Base-by-base conservation (phyloP, 2,113 vertebrate genomes). In the Labeo rohita region DNA sequence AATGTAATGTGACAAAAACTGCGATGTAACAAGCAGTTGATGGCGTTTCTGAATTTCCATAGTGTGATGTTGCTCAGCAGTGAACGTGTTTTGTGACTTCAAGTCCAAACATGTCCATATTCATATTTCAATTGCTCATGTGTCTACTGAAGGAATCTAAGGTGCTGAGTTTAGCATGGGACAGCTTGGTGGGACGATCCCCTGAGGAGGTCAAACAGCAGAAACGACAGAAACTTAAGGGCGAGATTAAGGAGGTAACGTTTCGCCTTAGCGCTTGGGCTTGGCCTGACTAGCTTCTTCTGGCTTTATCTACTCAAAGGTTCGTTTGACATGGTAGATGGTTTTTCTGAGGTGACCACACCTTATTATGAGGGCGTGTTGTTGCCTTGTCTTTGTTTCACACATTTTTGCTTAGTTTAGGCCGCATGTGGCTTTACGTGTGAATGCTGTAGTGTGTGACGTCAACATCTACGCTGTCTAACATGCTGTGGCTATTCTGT, bases 201-300 rank as follows among this genome's bases (percentile, higher is more conserved):
- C 86, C 90, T n/a, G 92, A 91, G 75, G 90, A 92, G 86, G 87
- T 89, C 90, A 89, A 63, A 74, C 90, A 89, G 80, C 90, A 90
- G 90, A 91, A 80, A 87, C 84, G 91, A 85, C 90, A 91, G 89
- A 93, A 88, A 83, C 88, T 91, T 83, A 88, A 89, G 63, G 89
- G 68, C 76, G 89, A 93, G 84, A 92, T 92, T 68, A 88, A 88
- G 65, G 89, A 92, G 91, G 92, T 93, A 93, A 75, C 63, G 47
- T 70, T 84, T 83, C 59, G 36, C 49, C 50, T 77, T 18, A 83
- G 73, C 1, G 43, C 75, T 77, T 72, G 23, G 21, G 56, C 66
- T 66, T 83, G 68, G 68, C n/a, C 73, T 86, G 73, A 28, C 85
- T 83, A 59, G 61, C 72, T 36, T 80, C 54, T 61, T 79, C 54